phyloP scores from a whole-genome alignment of 2,888 invertebrate species.

The Parnassius mnemosyne region DNA sequence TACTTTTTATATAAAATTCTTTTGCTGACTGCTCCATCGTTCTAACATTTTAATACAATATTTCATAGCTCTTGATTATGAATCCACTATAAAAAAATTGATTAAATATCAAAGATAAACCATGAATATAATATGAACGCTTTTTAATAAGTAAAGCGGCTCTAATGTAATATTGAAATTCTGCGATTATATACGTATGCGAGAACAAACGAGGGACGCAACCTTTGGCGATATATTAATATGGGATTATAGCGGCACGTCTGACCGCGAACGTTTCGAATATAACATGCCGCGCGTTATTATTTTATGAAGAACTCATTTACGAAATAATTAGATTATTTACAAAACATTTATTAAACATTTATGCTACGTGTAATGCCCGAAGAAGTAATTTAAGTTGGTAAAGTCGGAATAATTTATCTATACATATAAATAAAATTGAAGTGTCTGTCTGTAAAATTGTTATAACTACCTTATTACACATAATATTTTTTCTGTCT shows the following conservation, averaged over 20 bases:
- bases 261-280: constrained; percentile 28
- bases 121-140: too few species aligned
- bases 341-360: neutral
- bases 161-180: constrained; percentile 35
- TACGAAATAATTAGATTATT: neutral
- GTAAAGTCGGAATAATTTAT: too few species aligned
- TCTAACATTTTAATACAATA: too few species aligned
- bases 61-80: too few species aligned
- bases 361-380: neutral
- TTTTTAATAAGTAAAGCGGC: neutral
- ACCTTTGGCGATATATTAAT: constrained; percentile 70
- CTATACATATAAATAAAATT: too few species aligned
- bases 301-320: constrained; percentile 21
- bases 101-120: too few species aligned
- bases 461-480: too few species aligned
- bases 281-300: constrained; percentile 30
- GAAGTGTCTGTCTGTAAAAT: too few species aligned
- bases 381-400: neutral
- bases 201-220: constrained; percentile 54
- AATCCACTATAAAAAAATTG: too few species aligned
- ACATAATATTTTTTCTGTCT: too few species aligned
- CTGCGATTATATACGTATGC: constrained; percentile 34
- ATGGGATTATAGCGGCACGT: constrained; percentile 49
- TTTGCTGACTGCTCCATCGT: too few species aligned
- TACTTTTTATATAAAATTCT: too few species aligned